Conservation (phyloP, 2,888 invertebrate genomes). For the Epicampocera succincta region DNA sequence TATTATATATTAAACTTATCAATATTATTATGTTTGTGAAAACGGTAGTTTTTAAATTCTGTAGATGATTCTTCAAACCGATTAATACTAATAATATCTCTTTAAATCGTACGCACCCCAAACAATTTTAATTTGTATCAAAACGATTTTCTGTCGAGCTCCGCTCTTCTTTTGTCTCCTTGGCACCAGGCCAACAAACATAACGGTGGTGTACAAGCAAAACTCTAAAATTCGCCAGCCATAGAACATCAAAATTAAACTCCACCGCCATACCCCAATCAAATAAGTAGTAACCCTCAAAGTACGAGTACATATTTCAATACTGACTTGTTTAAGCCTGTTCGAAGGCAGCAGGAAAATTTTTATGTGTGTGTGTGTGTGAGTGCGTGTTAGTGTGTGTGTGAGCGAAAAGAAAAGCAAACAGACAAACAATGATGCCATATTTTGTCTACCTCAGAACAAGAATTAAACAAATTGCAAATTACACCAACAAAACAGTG, state of each 20-base stretch:
- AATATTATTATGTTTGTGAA: no score
- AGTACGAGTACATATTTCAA: conserved; percentile 2
- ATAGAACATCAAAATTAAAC: conserved; percentile 15
- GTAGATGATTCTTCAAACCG: no score
- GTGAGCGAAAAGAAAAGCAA: neutral
- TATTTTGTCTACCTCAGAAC: conserved; percentile 41
- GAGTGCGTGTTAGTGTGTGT: no score
- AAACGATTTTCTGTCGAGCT: conserved; percentile 18
- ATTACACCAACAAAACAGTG: conserved; percentile 10
- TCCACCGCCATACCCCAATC: conserved; percentile 47
- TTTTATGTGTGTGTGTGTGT: no score
- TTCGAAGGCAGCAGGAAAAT: no score
- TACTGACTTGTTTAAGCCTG: no score
- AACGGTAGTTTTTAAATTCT: no score
- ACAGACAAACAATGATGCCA: neutral
- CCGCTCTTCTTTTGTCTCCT: conserved; percentile 18
- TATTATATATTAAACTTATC: no score
- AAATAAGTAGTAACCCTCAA: conserved; percentile 18
- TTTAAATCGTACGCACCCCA: neutral
- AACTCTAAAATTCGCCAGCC: neutral
- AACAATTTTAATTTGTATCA: conserved; percentile 17
- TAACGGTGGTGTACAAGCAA: conserved; percentile 4
- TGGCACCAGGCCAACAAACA: conserved; percentile 54
- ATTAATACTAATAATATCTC: neutral
- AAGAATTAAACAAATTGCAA: conserved; percentile 42